Conservation (phyloP, 2,888 invertebrate species). For the Drosophila colorata region DNA sequence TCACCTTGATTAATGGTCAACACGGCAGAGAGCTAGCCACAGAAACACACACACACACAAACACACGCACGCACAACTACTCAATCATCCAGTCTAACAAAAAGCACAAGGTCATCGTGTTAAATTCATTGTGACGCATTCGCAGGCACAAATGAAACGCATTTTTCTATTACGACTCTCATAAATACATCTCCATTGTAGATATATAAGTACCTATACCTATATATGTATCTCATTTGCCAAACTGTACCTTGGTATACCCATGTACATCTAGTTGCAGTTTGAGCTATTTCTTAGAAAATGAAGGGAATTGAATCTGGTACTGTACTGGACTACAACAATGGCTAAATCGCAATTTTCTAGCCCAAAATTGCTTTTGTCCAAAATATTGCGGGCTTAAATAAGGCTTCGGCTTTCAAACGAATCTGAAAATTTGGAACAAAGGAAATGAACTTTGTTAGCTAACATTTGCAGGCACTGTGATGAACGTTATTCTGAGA, state of each 20-base stretch:
- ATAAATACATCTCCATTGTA: constrained; percentile 20
- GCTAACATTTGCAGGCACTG: not conserved
- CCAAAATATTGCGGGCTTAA: too few relatives aligned
- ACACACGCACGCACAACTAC: constrained; percentile 15
- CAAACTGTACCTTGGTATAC: too few relatives aligned
- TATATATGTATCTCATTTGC: not conserved
- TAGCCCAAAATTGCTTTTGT: not conserved
- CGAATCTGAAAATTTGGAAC: not conserved
- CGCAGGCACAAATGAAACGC: constrained; percentile 23
- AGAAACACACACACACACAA: not conserved
- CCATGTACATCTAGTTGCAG: too few relatives aligned
- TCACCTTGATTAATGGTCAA: constrained; percentile 63
- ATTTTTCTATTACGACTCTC: constrained; percentile 12
- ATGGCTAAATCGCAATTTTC: not conserved
- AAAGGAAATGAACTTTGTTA: not conserved
- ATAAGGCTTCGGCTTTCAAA: not conserved
- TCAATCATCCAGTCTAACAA: constrained; percentile 41
- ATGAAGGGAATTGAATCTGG: too few relatives aligned
- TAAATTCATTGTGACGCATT: constrained; percentile 52
- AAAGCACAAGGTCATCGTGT: constrained; percentile 46
- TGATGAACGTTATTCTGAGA: too few relatives aligned
- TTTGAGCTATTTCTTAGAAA: too few relatives aligned
- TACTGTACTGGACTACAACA: not conserved
- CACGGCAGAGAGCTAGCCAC: not conserved
- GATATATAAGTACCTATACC: too few relatives aligned